Conservation (phyloP, 2,113 vertebrate species). For the Ondatra zibethicus region DNA sequence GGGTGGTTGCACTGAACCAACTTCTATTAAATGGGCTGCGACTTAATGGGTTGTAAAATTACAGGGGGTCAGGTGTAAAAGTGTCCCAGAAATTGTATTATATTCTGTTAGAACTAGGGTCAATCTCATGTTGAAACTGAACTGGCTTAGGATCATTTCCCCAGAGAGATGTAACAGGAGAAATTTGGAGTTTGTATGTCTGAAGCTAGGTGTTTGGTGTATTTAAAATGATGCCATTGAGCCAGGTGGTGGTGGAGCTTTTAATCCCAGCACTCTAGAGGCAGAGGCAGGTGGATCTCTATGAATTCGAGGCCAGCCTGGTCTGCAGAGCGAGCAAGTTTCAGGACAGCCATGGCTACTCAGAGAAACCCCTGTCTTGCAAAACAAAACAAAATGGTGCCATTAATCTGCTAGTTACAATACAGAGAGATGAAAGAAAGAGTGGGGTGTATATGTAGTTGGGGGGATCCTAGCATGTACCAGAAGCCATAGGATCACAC, state of each 20-base stretch:
- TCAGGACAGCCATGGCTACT: neutral
- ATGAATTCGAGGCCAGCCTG: neutral
- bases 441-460: neutral
- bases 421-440: constrained; percentile 13
- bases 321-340: neutral
- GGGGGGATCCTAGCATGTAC: neutral
- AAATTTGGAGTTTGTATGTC: neutral
- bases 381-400: neutral
- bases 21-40: neutral
- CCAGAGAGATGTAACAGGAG: neutral
- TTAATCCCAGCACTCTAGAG: neutral
- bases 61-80: neutral
- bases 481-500: neutral
- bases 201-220: neutral
- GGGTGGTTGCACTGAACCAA: neutral
- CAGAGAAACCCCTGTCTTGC: neutral
- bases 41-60: neutral
- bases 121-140: neutral
- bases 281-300: neutral
- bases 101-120: neutral
- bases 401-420: neutral
- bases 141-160: neutral
- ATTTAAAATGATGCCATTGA: neutral
- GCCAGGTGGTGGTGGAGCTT: neutral
- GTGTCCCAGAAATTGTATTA: neutral